Percentiles rank a stretch among this genome's conserved stretches.
phyloP scores from a whole-genome alignment of 2,888 invertebrate genomes.

The Meteorus colon region DNA sequence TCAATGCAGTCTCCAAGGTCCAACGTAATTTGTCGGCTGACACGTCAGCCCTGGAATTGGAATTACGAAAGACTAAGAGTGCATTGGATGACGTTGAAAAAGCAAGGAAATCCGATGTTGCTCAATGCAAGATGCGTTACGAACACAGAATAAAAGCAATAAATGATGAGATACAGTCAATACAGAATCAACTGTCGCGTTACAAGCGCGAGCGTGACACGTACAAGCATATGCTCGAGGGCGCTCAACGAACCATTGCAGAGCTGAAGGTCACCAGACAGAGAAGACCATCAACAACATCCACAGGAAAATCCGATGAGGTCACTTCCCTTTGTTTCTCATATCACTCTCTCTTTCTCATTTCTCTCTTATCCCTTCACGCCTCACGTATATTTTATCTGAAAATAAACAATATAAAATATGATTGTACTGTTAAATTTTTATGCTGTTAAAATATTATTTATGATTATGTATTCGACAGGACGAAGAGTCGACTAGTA shows the following conservation, averaged over 20 bases:
- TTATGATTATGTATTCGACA: constrained; percentile 57
- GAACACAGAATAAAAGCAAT: constrained; percentile 88
- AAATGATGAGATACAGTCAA: constrained; percentile 86
- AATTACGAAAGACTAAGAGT: constrained; percentile 81
- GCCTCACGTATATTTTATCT: too few relatives aligned
- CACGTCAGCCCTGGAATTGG: constrained; percentile 83
- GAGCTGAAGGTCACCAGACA: constrained; percentile 78
- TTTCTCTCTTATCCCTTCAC: neutral
- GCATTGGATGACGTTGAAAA: constrained; percentile 81
- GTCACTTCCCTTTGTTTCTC: constrained; percentile 69
- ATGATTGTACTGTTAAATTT: constrained; percentile 28
- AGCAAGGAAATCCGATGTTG: constrained; percentile 84
- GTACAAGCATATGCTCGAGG: constrained; percentile 91
- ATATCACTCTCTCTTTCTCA: constrained; percentile 7
- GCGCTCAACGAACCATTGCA: constrained; percentile 87
- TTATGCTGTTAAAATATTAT: constrained; percentile 21
- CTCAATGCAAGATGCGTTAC: constrained; percentile 87
- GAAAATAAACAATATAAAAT: constrained; percentile 10
- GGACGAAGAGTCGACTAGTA: constrained; percentile 71
- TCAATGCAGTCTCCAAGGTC: constrained; percentile 87
- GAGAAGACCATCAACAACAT: constrained; percentile 72
- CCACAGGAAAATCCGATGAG: constrained; percentile 84
- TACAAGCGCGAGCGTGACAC: constrained; percentile 92
- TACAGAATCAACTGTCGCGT: constrained; percentile 84
- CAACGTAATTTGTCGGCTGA: constrained; percentile 86